Base-by-base conservation (phyloP, 2,888 invertebrate genomes). In the Eupeodes latifasciatus region DNA sequence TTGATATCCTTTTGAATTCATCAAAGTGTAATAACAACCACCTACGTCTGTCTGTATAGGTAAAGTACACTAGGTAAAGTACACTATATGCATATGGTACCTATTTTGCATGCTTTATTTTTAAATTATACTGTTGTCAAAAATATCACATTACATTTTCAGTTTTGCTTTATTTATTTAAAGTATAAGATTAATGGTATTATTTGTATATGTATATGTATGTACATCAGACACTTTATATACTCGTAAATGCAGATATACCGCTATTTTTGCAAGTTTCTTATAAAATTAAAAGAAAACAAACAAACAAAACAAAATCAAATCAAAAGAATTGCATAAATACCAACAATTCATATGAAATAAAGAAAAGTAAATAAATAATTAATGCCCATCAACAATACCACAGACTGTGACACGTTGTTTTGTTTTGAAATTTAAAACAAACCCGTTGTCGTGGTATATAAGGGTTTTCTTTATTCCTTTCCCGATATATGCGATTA, bases 401-500 rank as follows among this genome's bases (percentile, higher is more conserved):
- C 67, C 49, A 53, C 36, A 14, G 51, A 67, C 27, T 14, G 14
- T 49, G 16, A 36, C 51, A 53, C 51, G 14, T 69, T 67, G 34
- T 51, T 53, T 69, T 69, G 53, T 69, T 69, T 69, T 69, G 67
- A 69, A 69, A 69, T 53, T 69, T 69, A 69, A 69, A 36, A 51
- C 67, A 40, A 40, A 4, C 5, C 40, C 9, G 40, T 27, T 3
- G 27, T 51, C n/a, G 16, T n/a, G 11, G 1, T 67, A 27, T 40
- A 53, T 53, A 69, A 27, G 44, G 67, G 34, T 44, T 53, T 53
- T 53, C n/a, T 57, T 34, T 12, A 53, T 69, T 67, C 67, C 36
- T 53, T 69, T 11, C 11, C 4, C 14, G 14, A 36, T 59, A 12
- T 27, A 61, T 14, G 14, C 40, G 40, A n/a, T 4, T 64, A 53